phyloP scores from a whole-genome alignment of 2,113 vertebrate genomes.

The Istiophorus platypterus region DNA sequence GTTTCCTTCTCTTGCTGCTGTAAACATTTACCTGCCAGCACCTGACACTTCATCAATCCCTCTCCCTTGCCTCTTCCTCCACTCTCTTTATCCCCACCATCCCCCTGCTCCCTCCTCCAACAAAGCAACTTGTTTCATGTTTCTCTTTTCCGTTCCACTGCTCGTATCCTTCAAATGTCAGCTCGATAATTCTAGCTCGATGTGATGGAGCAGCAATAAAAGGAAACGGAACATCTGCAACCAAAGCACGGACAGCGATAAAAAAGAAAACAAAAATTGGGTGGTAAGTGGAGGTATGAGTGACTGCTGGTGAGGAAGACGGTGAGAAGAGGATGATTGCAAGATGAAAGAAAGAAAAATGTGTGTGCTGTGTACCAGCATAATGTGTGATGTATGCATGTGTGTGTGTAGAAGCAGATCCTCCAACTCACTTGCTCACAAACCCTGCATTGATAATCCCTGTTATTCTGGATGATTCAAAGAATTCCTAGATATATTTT shows the following conservation, averaged over 20 bases:
- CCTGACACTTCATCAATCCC: conserved; percentile 66
- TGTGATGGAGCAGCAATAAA: conserved; percentile 45
- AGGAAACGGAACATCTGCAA: conserved; percentile 41
- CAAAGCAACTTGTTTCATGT: conserved; percentile 45
- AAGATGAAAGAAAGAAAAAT: conserved; percentile 33
- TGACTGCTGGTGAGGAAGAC: conserved; percentile 40
- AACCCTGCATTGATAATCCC: background rate
- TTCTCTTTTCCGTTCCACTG: conserved; percentile 29
- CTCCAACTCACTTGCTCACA: conserved; percentile 15
- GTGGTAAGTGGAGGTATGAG: conserved; percentile 35
- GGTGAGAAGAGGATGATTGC: conserved; percentile 42
- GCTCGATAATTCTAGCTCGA: conserved; percentile 35
- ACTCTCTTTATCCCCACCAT: conserved; percentile 18
- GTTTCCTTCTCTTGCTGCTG: conserved; percentile 37
- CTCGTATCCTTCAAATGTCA: conserved; percentile 54
- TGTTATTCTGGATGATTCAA: conserved; percentile 3
- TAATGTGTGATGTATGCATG: background rate
- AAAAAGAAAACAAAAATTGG: background rate
- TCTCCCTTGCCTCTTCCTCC: conserved; percentile 3
- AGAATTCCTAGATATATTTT: conserved; percentile 4
- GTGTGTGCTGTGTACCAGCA: conserved; percentile 4
- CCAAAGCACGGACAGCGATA: background rate
- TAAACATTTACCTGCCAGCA: conserved; percentile 61
- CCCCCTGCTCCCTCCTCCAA: background rate
- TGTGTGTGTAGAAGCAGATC: conserved; percentile 1